These are phyloP conservation scores for Pseudomyrmex pallidus DNA, from an alignment of 1,140 invertebrate genomes.

Conservation along the genomic window DNA sequence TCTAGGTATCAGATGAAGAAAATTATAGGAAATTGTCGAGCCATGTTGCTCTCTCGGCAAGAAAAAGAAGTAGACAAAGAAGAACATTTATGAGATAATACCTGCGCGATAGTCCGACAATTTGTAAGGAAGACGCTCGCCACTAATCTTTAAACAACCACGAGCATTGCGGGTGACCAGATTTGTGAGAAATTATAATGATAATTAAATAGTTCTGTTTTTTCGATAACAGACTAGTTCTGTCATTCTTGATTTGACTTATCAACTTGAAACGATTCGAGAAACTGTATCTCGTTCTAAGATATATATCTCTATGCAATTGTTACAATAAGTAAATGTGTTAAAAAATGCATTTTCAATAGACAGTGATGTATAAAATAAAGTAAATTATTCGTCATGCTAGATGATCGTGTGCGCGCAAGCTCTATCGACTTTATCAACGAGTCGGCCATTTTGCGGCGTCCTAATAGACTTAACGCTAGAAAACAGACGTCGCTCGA, in stretches of 20 bases:
- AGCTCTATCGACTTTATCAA: slow-evolving; percentile 59
- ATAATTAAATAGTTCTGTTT: background rate
- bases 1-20: slow-evolving; percentile 57
- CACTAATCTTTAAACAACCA: slow-evolving; percentile 76
- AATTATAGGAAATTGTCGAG: slow-evolving; percentile 74
- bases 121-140: slow-evolving; percentile 71
- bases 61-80: slow-evolving; percentile 58
- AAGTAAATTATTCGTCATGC: background rate
- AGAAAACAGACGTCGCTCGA: slow-evolving; percentile 79
- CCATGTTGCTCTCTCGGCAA: slow-evolving; percentile 42
- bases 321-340: background rate
- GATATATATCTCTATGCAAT: no score
- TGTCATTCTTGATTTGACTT: background rate
- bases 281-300: background rate
- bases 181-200: slow-evolving; percentile 73
- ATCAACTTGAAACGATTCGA: background rate
- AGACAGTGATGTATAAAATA: background rate
- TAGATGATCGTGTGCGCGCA: background rate
- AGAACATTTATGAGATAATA: slow-evolving; percentile 67
- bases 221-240: no score
- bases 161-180: slow-evolving; percentile 73
- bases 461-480: slow-evolving; percentile 79
- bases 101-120: slow-evolving; percentile 68
- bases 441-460: slow-evolving; percentile 75
- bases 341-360: background rate